Evolutionary conservation across 1,140 invertebrate species (phyloP), one percentile per base, ranked within the genome.

Genomic region (Halesus radiatus): DNA sequence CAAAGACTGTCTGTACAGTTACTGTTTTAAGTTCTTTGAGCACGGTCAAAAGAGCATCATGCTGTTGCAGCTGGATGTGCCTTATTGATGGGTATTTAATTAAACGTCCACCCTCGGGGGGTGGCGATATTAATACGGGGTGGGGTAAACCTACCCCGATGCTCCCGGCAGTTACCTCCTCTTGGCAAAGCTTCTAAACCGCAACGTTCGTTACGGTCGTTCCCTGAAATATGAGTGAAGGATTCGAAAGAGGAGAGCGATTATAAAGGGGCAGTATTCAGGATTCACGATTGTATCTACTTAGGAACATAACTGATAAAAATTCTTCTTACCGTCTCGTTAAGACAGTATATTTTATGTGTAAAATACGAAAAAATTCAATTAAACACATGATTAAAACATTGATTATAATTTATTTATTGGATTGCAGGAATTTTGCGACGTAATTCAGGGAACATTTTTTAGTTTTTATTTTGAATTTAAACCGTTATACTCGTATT

Each of bases 171-270:
- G 37, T 32, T 75, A 32, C 53, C 70, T 32, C 53, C 53, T 53
- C 52, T 23, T 32, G 22, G 37, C 72, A 75, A 75, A 75, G 72
- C 72, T 54, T 72, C 50, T 29, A 64, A 76, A 81, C 80, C 80
- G 76, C 80, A 79, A 66, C 58, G 80, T 81, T 79, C 80, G 76
- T 79, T 79, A 76, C 76, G 68, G 80, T 32, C 29, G 53, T 20
- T 54, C 16, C 37, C 22, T 3, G 66, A 22, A 73, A 54, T 73
- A 73, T 73, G 70, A 76, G 75, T 76, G 58, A 76, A 62, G 29
- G 22, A 45, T 68, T 68, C 37, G 56, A 83, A 80, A 83, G 70
- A 73, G 70, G 45, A 80, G 60, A 79, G 76, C 79, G 79, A 83
- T 83, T 80, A 83, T 83, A 80, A 83, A 83, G 81, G 73, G 75